Base-by-base conservation (phyloP, 37 sponge, comb jelly and placozoan genomes). In the Haliclona indistincta region DNA sequence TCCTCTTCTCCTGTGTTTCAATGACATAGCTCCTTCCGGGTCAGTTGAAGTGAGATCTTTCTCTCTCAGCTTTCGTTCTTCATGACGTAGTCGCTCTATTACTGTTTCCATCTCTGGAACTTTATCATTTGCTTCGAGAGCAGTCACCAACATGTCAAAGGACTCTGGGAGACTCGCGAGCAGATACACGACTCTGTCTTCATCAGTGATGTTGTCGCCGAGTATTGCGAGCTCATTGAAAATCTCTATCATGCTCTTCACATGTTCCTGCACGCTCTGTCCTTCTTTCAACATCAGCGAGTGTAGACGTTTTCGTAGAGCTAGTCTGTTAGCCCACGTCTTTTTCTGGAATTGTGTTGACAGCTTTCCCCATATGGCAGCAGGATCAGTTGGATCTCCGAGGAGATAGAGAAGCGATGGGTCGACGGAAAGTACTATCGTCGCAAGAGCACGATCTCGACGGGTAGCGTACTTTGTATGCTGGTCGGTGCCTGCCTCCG, bases 61-160 rank as follows among this genome's bases (percentile, higher is more conserved):
- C 2, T 68, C 70, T 29, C 67, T 68, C 28, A 17, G 28, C 62
- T 83, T 83, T 39, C 74, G 45, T 68, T 83, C 84, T 29, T 83
- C 60, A 38, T 83, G 54, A n/a, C 74, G 55, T 22, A 83, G 32
- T 8, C 76, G 7, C 63, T 83, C 76, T 19, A 67, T 83, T 35
- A 83, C 76, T 40, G 68, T 61, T 25, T 83, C 84, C 65, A 83
- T 82, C 74, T 82, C 73, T 19, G 84, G 84, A 45, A 83, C 84
- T 43, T 75, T 63, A 47, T 45, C 51, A 42, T 61, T 83, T 25
- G 84, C 77, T 53, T 83, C 84, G 17, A 83, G 64, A 36, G 84
- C 84, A 58, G 84, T 83, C 11, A 83, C 77, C 52, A 83, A 54
- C 70, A 75, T 62, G 36, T 40, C 38, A 69, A 47, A 83, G 37